Evolutionary conservation across 2,797 vertebrate genomes (phyloP).

Genomic region (Basileuterus tristriatus): DNA sequence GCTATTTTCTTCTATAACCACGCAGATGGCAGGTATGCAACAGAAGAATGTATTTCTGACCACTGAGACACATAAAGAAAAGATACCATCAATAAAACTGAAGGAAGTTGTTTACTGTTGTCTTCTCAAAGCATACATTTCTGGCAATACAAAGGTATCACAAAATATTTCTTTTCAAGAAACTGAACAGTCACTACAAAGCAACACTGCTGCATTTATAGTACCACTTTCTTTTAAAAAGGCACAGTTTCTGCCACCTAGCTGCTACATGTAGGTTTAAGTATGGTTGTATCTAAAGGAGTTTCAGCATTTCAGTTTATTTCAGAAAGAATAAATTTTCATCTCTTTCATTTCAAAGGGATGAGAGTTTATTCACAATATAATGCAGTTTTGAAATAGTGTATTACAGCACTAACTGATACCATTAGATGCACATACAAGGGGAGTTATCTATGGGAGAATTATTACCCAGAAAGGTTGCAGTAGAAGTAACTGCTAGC

Average conservation of each 20-base stretch:
- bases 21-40: neutral
- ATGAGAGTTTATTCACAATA: neutral
- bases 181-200: neutral
- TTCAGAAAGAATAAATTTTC: no score
- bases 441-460: neutral
- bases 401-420: neutral
- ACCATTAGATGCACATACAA: neutral
- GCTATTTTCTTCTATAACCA: neutral
- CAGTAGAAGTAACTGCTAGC: neutral
- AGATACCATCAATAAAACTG: neutral
- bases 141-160: neutral
- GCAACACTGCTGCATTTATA: neutral
- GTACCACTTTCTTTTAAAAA: neutral
- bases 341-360: neutral
- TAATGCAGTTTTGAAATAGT: neutral
- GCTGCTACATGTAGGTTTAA: slow-evolving; percentile 14
- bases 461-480: neutral
- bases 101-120: neutral
- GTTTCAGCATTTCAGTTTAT: neutral
- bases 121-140: neutral
- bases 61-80: neutral
- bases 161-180: neutral
- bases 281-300: neutral
- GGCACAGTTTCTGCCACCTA: slow-evolving; percentile 51
- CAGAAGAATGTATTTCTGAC: neutral